Base-by-base conservation (phyloP, 2,797 vertebrate genomes). In the Molossus molossus region DNA sequence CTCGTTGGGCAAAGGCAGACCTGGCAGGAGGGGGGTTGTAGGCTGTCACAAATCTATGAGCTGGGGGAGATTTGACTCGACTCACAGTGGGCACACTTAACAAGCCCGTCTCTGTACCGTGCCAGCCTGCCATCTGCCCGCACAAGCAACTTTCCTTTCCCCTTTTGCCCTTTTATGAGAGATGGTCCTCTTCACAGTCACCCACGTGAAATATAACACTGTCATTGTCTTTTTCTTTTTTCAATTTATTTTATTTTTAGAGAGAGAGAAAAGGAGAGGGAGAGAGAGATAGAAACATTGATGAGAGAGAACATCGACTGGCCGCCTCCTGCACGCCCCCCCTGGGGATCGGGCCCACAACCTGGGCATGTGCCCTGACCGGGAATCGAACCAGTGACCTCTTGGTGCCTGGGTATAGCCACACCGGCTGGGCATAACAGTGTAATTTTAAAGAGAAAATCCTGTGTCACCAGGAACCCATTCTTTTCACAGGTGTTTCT, bases 1-100 rank as follows among this genome's bases (percentile, higher is more conserved):
- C 82, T 62, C 37, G 50, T 6, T 50, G 23, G 87, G 86, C 13
- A 83, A 80, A 92, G 86, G 40, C 1, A 93, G 75, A 93, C 25
- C 4, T 21, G 25, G 15, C 6, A n/a, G 45, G 33, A 5, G n/a
- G 27, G 17, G 58, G 45, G 20, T 6, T n/a, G 62, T n/a, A 33
- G 67, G 58, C 70, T 53, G 33, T 65, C 60, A 75, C 15, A n/a
- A 48, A 27, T 27, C 75, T 88, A 23, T 13, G n/a, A 64, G 27
- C 55, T 53, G 27, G 11, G 9, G 17, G 15, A 70, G 33, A 69
- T 21, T 33, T 55, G 20, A 58, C 27, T 37, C 9, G 15, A 12
- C 27, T n/a, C 23, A n/a, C 69, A 90, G 40, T 9, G 9, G 40
- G 11, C 10, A 2, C 27, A 29, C 10, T 0, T 9, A 57, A 55